Evolutionary conservation across 2,113 vertebrate species (phyloP), one percentile per base, ranked within the genome.

Genomic region (Tragelaphus scriptus): DNA sequence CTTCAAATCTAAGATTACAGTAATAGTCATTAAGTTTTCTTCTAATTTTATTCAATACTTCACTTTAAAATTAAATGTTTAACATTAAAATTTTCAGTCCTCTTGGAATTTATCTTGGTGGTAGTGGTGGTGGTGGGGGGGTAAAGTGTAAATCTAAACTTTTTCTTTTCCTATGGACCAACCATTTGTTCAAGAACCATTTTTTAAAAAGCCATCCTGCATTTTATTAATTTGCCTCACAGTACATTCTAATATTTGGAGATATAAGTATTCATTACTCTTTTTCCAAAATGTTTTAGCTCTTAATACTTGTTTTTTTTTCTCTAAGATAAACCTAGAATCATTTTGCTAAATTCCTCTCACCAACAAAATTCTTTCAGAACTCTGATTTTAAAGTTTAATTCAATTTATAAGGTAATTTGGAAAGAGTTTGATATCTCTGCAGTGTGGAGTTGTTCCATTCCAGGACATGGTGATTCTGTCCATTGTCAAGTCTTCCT

Each of bases 381-480:
- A 95, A 93, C 23, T 75, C 59, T 58, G 79, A 95, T 59, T 94
- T 71, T 77, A 92, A 91, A 86, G 56, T 59, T 94, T 32, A 95
- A 94, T 92, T 92, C 47, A 93, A 47, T 87, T 85, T 79, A 84
- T 21, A 97, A 77, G 77, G 71, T 87, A 63, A 68, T 86, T 65
- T 94, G 44, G 49, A 40, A 13, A 95, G 23, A 96, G 47, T 4
- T 25, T 75, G 40, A n/a, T 51, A 36, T 53, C 30, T 91, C 49
- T 91, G 49, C 4, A 81, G 75, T 85, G 63, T 58, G 1, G 11
- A 87, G 32, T 28, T 80, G 58, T 19, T 36, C 44, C n/a, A 53
- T 32, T 91, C 19, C 13, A 11, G 49, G 26, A 65, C 7, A 30
- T 4, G 36, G 26, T 58, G 58, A n/a, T 77, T 88, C 49, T 85